These are phyloP conservation scores for Caenorhabditis sp. DNA, from an alignment of 2,888 invertebrate species.

Conservation along the genomic window DNA sequence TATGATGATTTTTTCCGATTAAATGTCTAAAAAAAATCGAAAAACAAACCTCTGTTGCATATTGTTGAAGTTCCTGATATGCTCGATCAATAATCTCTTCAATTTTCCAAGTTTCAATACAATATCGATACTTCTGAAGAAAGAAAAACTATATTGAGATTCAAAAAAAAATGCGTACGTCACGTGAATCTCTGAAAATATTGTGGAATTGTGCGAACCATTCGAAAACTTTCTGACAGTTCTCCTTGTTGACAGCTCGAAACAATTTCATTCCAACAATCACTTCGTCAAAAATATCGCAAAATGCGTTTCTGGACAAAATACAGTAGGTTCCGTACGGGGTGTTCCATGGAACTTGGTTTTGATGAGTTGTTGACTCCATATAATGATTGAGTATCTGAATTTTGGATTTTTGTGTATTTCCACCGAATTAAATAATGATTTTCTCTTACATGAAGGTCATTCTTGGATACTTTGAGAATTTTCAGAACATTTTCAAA, in stretches of 20 bases:
- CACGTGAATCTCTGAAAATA: not conserved
- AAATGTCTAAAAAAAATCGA: no score
- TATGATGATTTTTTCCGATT: no score
- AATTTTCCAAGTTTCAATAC: no score
- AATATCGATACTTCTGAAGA: no score
- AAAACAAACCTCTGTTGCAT: no score
- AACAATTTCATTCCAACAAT: not conserved
- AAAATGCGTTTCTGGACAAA: not conserved
- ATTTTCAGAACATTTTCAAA: no score
- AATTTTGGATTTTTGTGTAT: not conserved
- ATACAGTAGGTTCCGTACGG: not conserved
- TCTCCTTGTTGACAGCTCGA: not conserved
- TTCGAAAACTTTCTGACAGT: not conserved
- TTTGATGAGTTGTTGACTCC: not conserved
- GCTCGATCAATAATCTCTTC: no score
- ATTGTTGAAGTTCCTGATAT: no score
- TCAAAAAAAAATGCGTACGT: not conserved
- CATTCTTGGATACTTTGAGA: no score
- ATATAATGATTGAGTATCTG: not conserved
- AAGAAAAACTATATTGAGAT: no score
- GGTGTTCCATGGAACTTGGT: not conserved
- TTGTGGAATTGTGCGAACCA: not conserved
- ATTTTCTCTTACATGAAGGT: no score
- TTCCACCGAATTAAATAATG: no score
- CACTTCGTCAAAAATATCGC: not conserved